These are phyloP conservation scores for Sciurus niger DNA, from an alignment of 2,113 vertebrate species.

Conservation along the genomic window DNA sequence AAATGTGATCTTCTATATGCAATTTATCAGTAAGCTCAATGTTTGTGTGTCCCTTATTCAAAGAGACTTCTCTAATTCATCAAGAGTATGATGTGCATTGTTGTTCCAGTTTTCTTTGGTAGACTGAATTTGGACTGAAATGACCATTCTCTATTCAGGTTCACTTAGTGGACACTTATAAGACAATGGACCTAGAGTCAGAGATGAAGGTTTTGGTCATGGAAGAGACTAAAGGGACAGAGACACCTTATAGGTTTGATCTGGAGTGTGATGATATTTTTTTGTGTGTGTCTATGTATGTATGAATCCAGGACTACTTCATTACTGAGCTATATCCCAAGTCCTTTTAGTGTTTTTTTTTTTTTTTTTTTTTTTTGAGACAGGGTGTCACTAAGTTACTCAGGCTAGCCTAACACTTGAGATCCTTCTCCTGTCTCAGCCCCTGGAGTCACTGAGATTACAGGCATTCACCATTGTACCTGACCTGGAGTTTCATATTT, in stretches of 20 bases:
- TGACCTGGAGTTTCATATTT: background rate
- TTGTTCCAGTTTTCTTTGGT: slow-evolving; percentile 5
- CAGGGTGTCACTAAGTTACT: too few relatives aligned
- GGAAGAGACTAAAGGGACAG: background rate
- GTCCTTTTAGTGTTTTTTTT: too few relatives aligned
- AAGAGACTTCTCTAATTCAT: background rate
- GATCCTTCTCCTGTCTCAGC: too few relatives aligned
- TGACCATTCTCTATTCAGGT: background rate
- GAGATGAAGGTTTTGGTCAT: background rate
- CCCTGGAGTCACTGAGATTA: too few relatives aligned
- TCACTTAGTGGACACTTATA: background rate
- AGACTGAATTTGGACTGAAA: slow-evolving; percentile 23
- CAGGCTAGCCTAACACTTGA: too few relatives aligned
- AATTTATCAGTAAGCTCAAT: slow-evolving; percentile 44
- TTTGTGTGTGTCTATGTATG: too few relatives aligned
- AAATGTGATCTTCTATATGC: background rate
- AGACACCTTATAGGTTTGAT: background rate
- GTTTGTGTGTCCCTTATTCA: background rate
- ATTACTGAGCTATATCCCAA: too few relatives aligned
- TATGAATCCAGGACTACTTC: too few relatives aligned
- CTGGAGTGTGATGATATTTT: background rate
- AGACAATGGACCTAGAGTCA: background rate
- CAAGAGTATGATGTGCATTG: background rate
- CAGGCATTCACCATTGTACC: too few relatives aligned
- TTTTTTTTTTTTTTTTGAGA: too few relatives aligned